Conservation (phyloP, 2,888 invertebrate genomes). For the Silvanus unidentatus region DNA sequence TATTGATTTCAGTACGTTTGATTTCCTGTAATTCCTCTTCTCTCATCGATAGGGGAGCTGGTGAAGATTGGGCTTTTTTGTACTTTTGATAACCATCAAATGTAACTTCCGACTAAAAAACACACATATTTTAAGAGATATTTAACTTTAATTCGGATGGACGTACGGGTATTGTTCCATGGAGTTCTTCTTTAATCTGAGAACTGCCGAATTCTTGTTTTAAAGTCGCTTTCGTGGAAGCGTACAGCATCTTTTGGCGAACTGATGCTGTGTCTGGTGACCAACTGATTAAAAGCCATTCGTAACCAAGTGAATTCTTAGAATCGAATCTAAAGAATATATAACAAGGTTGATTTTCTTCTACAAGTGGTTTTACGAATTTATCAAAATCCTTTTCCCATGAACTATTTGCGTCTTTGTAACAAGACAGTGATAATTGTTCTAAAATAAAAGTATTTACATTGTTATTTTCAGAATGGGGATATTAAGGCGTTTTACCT, state of each 20-base stretch:
- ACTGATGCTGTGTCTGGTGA: constrained; percentile 88
- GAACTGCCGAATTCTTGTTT: constrained; percentile 94
- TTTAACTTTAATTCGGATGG: background rate
- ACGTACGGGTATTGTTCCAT: constrained; percentile 70
- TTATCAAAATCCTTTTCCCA: constrained; percentile 87
- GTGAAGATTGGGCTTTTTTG: constrained; percentile 68
- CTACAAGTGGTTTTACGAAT: constrained; percentile 62
- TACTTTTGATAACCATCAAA: constrained; percentile 77
- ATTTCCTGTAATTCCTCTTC: constrained; percentile 81
- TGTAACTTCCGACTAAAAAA: constrained; percentile 66
- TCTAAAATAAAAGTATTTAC: constrained; percentile 51
- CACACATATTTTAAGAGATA: background rate
- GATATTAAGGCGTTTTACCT: constrained; percentile 50
- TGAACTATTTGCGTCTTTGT: constrained; percentile 60
- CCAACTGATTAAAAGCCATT: constrained; percentile 93
- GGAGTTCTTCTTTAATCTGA: constrained; percentile 90
- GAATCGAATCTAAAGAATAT: constrained; percentile 79
- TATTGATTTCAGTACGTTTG: constrained; percentile 61
- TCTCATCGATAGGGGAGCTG: constrained; percentile 83
- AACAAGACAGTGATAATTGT: constrained; percentile 63
- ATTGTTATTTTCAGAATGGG: background rate
- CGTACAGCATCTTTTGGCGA: constrained; percentile 95
- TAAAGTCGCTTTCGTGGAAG: constrained; percentile 93
- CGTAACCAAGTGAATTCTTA: constrained; percentile 73
- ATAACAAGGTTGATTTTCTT: constrained; percentile 83